Base-by-base conservation (phyloP, 2,113 vertebrate species). In the Puffinus mauretanicus region DNA sequence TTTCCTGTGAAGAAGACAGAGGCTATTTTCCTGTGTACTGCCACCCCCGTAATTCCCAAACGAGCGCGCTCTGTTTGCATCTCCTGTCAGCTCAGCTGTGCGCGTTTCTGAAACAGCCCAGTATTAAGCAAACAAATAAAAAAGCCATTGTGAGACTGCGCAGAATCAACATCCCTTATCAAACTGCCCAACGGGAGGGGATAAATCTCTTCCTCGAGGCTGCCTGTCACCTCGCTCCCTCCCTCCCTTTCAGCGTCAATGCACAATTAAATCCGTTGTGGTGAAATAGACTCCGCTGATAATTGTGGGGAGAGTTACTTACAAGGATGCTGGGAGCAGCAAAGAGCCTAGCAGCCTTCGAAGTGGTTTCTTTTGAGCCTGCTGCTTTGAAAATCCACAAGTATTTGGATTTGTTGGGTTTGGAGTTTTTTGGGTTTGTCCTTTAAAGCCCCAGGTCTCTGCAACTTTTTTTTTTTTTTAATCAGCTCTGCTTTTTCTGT, bases 31-130 rank as follows among this genome's bases (percentile, higher is more conserved):
- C 97, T 97, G 95, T 92, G 97, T 93, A 97, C 69, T 16, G 8
- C 97, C 97, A 97, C 98, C 98, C 98, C 98, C 97, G 96, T 94
- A 98, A 97, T 98, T 98, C 98, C 98, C 98, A 98, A 95, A 95
- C 78, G 70, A 95, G 42, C 6, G 9, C 1, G 6, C 78, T 93
- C 85, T 95, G 88, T 96, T 96, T 88, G 87, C 94, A 91, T 96
- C 80, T 83, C 82, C 95, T 93, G 87, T 95, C 80, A 90, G 95
- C 94, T 97, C 97, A 97, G 96, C 97, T 97, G 97, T 76, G 85
- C 27, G 36, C 7, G 2, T 84, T 93, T 95, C 89, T 95, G 91
- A 96, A 97, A 97, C 96, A 97, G 96, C 54, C 61, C 81, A 91
- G 91, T 95, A 95, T 97, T 96, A 97, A 97, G 93, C 96, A 97